These are phyloP conservation scores for Acanthurus tractus DNA, from an alignment of 2,797 vertebrate species.

Conservation along the genomic window DNA sequence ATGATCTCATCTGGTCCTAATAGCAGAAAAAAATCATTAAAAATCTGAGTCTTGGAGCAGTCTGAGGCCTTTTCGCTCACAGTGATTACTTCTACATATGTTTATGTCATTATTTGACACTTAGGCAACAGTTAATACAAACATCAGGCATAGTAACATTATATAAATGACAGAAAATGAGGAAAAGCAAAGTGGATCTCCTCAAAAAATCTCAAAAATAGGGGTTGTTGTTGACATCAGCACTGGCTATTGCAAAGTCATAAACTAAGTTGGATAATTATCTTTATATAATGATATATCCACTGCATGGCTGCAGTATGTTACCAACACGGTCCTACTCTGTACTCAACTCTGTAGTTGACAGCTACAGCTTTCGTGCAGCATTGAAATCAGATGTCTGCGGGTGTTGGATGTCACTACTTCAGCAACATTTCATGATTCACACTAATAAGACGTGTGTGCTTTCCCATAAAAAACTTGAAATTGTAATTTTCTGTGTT, in stretches of 20 bases:
- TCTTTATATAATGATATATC: background rate
- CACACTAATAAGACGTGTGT: background rate
- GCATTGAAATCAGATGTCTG: constrained; percentile 27
- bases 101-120: too few relatives aligned
- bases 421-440: constrained; percentile 31
- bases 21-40: too few relatives aligned
- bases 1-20: too few relatives aligned
- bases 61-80: too few relatives aligned
- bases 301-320: background rate
- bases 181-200: too few relatives aligned
- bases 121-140: too few relatives aligned
- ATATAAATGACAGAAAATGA: too few relatives aligned
- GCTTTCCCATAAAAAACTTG: constrained; percentile 16
- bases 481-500: constrained; percentile 23
- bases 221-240: background rate
- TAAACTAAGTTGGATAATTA: background rate
- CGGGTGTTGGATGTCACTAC: constrained; percentile 5
- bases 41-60: too few relatives aligned
- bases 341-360: too few relatives aligned
- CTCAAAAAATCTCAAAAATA: too few relatives aligned
- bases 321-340: background rate
- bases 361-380: background rate
- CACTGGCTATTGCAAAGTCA: background rate
- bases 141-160: too few relatives aligned
- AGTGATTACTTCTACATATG: too few relatives aligned